phyloP scores from a whole-genome alignment of 2,888 invertebrate species.

The Pseudolycoriella hygida region DNA sequence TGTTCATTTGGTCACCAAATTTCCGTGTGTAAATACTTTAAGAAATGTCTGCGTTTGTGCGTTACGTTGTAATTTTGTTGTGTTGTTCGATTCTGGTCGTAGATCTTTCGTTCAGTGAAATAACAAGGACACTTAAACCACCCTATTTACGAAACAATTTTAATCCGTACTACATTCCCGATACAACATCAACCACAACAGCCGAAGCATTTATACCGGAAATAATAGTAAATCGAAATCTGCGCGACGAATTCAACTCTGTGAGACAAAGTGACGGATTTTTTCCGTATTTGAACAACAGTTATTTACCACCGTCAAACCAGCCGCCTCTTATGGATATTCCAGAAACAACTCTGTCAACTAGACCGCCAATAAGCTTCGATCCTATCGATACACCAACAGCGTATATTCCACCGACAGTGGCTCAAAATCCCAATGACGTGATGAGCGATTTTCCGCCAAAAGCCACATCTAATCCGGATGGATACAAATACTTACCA shows the following conservation, averaged over 20 bases:
- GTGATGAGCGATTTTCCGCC: not conserved
- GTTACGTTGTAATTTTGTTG: no score
- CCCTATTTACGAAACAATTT: not conserved
- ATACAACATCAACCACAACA: no score
- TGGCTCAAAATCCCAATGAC: not conserved
- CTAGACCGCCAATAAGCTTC: not conserved
- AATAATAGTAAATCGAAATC: constrained; percentile 5
- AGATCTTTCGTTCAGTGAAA: not conserved
- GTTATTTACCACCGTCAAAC: not conserved
- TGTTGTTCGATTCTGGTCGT: no score
- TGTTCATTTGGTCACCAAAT: no score
- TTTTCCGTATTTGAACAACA: no score
- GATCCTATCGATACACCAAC: no score
- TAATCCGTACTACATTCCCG: not conserved
- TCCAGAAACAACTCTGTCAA: not conserved
- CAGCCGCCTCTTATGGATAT: not conserved
- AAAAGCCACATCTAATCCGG: not conserved
- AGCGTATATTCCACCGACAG: not conserved
- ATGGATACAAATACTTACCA: constrained; percentile 1
- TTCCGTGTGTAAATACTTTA: no score
- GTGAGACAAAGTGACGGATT: not conserved
- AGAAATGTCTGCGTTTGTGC: no score
- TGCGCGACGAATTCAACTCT: not conserved
- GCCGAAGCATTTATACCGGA: constrained; percentile 1
- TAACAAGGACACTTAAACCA: not conserved